A percentile compares a stretch with the other conserved stretches of the same genome.
phyloP scores from a whole-genome alignment of 2,888 invertebrate species.

The Pandemis corylana region DNA sequence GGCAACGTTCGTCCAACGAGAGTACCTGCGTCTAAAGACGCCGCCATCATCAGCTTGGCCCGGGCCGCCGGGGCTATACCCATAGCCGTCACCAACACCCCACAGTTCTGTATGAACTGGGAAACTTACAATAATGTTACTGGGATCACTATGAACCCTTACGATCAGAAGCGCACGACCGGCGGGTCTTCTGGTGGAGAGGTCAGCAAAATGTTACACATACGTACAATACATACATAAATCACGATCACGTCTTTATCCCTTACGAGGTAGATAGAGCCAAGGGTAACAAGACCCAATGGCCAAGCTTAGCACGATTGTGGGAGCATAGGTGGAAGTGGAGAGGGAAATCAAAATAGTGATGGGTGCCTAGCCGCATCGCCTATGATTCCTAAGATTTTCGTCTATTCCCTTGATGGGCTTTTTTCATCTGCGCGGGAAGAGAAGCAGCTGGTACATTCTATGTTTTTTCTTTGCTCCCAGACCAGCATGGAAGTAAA shows the following conservation, averaged over 20 bases:
- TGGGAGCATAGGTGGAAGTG: too few relatives aligned
- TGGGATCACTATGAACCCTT: conserved; percentile 95
- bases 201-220: conserved; percentile 67
- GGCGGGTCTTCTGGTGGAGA: conserved; percentile 97
- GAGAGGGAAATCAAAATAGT: too few relatives aligned
- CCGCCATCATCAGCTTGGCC: conserved; percentile 88
- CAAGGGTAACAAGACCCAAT: background rate
- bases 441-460: too few relatives aligned
- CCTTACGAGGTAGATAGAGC: too few relatives aligned
- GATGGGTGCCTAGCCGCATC: too few relatives aligned
- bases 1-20: conserved; percentile 86
- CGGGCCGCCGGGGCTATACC: conserved; percentile 93
- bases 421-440: too few relatives aligned
- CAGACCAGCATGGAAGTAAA: too few relatives aligned
- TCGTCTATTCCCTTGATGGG: too few relatives aligned
- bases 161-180: conserved; percentile 91
- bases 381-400: too few relatives aligned
- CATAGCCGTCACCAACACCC: conserved; percentile 94
- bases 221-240: background rate
- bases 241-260: too few relatives aligned
- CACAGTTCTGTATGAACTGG: conserved; percentile 96
- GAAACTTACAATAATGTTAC: conserved; percentile 95
- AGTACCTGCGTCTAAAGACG: conserved; percentile 89
- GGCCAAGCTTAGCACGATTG: too few relatives aligned
- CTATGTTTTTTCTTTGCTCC: too few relatives aligned